Base-by-base conservation (phyloP, 1,140 invertebrate genomes). In the Drosophila suzukii region DNA sequence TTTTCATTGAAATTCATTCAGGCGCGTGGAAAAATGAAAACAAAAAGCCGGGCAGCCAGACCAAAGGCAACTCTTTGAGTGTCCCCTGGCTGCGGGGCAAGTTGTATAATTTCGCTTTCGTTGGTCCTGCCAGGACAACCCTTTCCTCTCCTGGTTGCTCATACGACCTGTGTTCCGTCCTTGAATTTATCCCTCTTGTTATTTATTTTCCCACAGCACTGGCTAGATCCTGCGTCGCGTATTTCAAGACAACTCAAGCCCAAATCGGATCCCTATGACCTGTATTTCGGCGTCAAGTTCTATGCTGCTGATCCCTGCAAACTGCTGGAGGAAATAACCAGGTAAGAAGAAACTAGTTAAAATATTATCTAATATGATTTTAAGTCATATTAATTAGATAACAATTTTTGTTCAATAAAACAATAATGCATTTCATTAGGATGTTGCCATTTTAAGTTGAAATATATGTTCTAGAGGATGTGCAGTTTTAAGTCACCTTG, bases 281-380 rank as follows among this genome's bases (percentile, higher is more conserved):
- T 99, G 74, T 98, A 99, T 92, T 99, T 99, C 91, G 97, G 97
- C 39, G 98, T 99, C 50, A 99, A 99, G 93, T 99, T 99, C 93
- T 99, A 99, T 93, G 98, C 98, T 0, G 97, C 97, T 3, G 98
- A 99, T 93, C 99, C 98, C 1, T 98, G 97, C 93, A 98, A 98
- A 91, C 94, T 99, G 53, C 94, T 97, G 43, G 98, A 99, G 93
- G 98, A 99, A 93, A 97, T 98, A 74, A 99, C 98, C 34, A 95
- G 97, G 97, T 98, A 92, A 94, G 93, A 8, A 30, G 5, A 4
- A 6, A 39, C 5, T 13, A 39, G 2, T 6, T 39, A n/a, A 39
- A n/a, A n/a, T 27, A 5, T 8, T 32, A 8, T 32, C 5, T 7
- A 1, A 32, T 8, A 32, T 0, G 6, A 7, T 6, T 32, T 1